Conservation (phyloP, 2,113 vertebrate genomes). For the Menura novaehollandiae region DNA sequence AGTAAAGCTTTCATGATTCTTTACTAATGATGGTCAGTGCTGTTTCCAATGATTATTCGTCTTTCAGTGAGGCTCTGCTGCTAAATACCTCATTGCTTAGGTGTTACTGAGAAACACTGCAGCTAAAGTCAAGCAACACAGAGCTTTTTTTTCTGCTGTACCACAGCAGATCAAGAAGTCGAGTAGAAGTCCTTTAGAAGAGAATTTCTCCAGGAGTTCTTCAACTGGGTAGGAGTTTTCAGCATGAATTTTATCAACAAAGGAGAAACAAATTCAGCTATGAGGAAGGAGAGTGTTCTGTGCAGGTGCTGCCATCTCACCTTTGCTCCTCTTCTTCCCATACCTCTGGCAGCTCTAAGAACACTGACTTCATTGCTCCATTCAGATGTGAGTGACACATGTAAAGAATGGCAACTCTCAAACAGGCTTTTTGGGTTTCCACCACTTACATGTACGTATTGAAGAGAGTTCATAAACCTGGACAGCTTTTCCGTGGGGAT, state of each 20-base stretch:
- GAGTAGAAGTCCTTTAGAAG: neutral
- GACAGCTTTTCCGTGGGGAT: neutral
- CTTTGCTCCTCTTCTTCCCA: neutral
- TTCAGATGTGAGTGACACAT: neutral
- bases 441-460: accelerated
- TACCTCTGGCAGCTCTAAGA: accelerated
- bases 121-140: neutral
- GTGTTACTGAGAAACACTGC: neutral
- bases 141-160: neutral
- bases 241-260: neutral
- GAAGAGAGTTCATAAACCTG: neutral
- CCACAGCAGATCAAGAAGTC: neutral
- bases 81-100: neutral
- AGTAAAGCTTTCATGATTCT: neutral
- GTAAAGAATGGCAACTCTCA: neutral
- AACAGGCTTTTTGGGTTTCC: neutral
- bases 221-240: neutral
- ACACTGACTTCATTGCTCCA: accelerated
- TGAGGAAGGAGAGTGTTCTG: neutral
- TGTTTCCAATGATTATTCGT: neutral
- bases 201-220: neutral
- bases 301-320: neutral
- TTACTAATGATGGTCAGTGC: neutral
- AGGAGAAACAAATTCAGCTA: neutral
- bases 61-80: neutral